Evolutionary conservation across 2,888 invertebrate species (phyloP).

Genomic region (Drosophila subsilvestris): DNA sequence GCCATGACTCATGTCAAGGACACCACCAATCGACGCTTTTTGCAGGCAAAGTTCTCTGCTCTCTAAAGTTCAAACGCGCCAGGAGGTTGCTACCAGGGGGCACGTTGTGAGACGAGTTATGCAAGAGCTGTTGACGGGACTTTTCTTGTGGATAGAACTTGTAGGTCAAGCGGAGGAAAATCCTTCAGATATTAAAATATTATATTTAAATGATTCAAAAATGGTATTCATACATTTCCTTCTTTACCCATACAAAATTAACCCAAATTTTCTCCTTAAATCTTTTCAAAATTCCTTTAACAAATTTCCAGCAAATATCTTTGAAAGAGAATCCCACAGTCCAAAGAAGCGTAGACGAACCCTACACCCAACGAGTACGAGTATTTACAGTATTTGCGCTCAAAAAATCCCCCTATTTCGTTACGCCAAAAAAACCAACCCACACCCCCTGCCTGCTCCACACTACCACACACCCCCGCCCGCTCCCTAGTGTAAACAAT

Average conservation of each 20-base stretch:
- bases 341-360: not conserved
- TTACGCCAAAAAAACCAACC: not conserved
- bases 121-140: conserved; percentile 2
- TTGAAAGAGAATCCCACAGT: not conserved
- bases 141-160: too few species aligned
- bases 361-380: not conserved
- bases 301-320: not conserved
- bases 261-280: not conserved
- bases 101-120: conserved; percentile 10
- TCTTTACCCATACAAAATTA: not conserved
- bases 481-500: conserved; percentile 42
- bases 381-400: not conserved
- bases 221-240: not conserved
- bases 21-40: conserved; percentile 1
- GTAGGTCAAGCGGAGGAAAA: too few species aligned
- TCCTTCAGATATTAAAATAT: too few species aligned
- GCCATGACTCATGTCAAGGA: conserved; percentile 20
- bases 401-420: not conserved
- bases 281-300: not conserved
- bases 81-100: not conserved
- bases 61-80: conserved; percentile 14
- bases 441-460: not conserved
- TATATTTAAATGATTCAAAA: too few species aligned
- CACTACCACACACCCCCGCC: conserved; percentile 2
- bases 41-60: conserved; percentile 11